Percentiles rank a stretch among this genome's conserved stretches.
These are phyloP conservation scores for Rhea pennata DNA, from an alignment of 2,113 vertebrate species.

Conservation along the genomic window DNA sequence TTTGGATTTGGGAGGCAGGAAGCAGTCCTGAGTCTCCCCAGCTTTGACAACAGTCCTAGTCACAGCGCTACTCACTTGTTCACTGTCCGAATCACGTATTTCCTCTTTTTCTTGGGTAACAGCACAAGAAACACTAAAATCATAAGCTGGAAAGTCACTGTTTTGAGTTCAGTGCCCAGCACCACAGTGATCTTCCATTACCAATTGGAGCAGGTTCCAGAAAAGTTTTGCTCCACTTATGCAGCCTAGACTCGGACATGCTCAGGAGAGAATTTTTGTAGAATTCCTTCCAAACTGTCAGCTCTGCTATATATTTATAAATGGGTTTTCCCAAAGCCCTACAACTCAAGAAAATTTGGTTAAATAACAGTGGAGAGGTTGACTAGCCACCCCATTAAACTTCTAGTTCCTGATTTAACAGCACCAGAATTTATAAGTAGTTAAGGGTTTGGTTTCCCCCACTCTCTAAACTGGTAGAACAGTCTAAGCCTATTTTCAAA, in stretches of 20 bases:
- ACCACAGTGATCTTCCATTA: background rate
- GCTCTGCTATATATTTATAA: background rate
- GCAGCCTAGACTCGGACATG: fast-evolving
- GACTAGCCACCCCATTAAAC: background rate
- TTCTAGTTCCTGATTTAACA: background rate
- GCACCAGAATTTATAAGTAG: background rate
- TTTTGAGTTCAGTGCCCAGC: background rate
- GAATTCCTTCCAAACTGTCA: background rate
- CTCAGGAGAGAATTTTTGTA: background rate
- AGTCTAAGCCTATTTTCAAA: background rate
- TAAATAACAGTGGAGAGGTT: background rate
- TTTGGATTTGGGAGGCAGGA: background rate
- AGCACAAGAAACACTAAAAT: background rate
- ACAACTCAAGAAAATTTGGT: background rate
- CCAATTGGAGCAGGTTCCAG: background rate
- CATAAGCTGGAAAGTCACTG: background rate
- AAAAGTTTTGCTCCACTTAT: background rate
- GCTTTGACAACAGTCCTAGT: background rate
- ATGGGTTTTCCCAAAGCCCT: background rate
- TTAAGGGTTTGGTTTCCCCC: background rate
- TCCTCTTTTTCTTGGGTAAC: background rate
- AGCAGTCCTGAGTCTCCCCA: background rate
- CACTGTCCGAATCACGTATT: background rate
- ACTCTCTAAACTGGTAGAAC: background rate
- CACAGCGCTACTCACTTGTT: background rate